Conservation (phyloP, 2,113 vertebrate genomes). For the Greenwoodochromis staneri region DNA sequence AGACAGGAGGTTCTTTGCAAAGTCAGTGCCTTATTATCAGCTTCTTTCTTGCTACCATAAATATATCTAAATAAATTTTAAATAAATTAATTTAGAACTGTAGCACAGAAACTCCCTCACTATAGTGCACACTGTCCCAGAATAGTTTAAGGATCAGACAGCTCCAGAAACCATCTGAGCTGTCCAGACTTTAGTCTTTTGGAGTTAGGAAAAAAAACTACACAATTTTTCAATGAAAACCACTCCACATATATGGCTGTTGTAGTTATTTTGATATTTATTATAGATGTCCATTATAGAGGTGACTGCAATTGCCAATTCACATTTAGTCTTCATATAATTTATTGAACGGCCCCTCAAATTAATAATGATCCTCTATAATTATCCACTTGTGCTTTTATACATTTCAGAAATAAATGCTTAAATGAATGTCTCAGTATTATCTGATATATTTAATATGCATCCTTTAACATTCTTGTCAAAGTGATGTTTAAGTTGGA, state of each 20-base stretch:
- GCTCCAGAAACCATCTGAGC: not conserved
- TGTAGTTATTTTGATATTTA: not conserved
- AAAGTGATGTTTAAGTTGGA: not conserved
- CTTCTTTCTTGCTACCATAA: not conserved
- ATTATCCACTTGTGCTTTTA: not conserved
- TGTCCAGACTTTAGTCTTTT: not conserved
- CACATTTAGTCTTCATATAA: not conserved
- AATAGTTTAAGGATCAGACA: not conserved
- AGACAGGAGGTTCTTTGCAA: not conserved
- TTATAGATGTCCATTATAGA: not conserved
- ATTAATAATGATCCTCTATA: not conserved
- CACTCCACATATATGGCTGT: not conserved
- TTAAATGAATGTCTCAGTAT: not conserved
- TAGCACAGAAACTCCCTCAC: not conserved
- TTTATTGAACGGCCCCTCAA: not conserved
- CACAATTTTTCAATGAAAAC: not conserved
- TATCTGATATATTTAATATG: not conserved
- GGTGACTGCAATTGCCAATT: not conserved
- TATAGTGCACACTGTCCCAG: not conserved
- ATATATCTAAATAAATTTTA: not conserved
- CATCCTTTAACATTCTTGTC: not conserved
- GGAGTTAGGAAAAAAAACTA: not conserved
- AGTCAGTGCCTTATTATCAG: not conserved
- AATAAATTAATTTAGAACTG: not conserved
- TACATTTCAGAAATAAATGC: not conserved